Base-by-base conservation (phyloP, 1,140 invertebrate genomes). In the Pseudomyrmex pallidus region DNA sequence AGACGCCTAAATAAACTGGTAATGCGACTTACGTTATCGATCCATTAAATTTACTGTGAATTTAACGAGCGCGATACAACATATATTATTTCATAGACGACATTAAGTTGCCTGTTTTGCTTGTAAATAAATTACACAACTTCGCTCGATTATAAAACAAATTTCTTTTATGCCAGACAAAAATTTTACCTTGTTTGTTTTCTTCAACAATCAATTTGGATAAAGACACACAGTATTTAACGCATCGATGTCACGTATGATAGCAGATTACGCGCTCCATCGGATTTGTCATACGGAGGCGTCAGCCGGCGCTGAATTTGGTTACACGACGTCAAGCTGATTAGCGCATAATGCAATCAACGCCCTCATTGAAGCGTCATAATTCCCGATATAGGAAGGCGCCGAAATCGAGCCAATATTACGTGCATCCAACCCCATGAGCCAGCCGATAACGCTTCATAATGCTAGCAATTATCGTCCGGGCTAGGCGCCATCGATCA, bases 341-440 rank as follows among this genome's bases (percentile, higher is more conserved):
- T 80, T 80, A 80, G 66, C 46, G 76, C 76, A 72, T 80, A 80
- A 80, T 80, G 76, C 56, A 80, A 80, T 80, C 76, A 80, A 72
- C 66, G 48, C 76, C 86, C 87, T 91, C 87, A 90, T 89, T 87
- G 86, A 86, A 85, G 87, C 89, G 62, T 88, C 89, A 88, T 91
- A 90, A 89, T 90, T 88, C 82, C 77, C 50, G 82, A 76, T 86
- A 76, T 74, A 82, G 59, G 74, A 77, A 80, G 35, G 82, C 76
- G 50, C 67, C 74, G 66, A 82, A 85, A 86, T 59, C 66, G 80
- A 64, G 83, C 85, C 86, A 87, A 89, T 87, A 90, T 87, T 85
- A 86, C 85, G 74, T 46, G 25, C 82, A 74, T 73, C 72, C 68
- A 68, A 76, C 54, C 52, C 73, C 66, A 62, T 85, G 73, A 76